These are phyloP conservation scores for Parthenolecanium corni DNA, from an alignment of 2,888 invertebrate species.

Conservation along the genomic window DNA sequence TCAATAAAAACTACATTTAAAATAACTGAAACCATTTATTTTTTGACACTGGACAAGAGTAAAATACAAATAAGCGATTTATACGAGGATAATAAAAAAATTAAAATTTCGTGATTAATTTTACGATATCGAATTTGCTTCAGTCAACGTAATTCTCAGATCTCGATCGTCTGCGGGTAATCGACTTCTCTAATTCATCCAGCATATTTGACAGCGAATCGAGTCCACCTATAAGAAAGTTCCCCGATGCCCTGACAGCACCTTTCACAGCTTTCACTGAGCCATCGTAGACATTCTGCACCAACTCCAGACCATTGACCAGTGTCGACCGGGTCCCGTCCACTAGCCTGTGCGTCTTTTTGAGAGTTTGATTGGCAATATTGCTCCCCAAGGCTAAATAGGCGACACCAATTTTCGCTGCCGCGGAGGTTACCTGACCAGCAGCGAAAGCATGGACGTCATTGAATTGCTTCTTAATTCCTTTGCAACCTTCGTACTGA, in stretches of 20 bases:
- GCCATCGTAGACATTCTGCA: background rate
- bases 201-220: constrained; percentile 1
- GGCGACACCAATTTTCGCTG: constrained; percentile 1
- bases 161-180: too few species aligned
- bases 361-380: background rate
- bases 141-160: too few species aligned
- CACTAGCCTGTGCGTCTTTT: background rate
- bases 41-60: too few species aligned
- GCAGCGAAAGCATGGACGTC: background rate
- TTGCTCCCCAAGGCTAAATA: constrained; percentile 4
- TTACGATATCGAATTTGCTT: too few species aligned
- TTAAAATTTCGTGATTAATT: too few species aligned
- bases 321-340: background rate
- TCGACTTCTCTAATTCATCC: background rate
- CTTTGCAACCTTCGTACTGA: constrained; percentile 12
- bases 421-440: background rate
- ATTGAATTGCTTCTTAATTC: constrained; percentile 8
- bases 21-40: too few species aligned
- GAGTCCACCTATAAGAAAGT: background rate
- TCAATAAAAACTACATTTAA: too few species aligned
- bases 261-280: background rate
- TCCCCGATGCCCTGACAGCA: background rate
- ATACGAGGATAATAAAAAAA: too few species aligned
- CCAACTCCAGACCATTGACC: background rate
- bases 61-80: too few species aligned